Percentiles rank a stretch among this genome's conserved stretches.
Conservation (phyloP, 2,888 invertebrate species). For the Saturnia pavonia region DNA sequence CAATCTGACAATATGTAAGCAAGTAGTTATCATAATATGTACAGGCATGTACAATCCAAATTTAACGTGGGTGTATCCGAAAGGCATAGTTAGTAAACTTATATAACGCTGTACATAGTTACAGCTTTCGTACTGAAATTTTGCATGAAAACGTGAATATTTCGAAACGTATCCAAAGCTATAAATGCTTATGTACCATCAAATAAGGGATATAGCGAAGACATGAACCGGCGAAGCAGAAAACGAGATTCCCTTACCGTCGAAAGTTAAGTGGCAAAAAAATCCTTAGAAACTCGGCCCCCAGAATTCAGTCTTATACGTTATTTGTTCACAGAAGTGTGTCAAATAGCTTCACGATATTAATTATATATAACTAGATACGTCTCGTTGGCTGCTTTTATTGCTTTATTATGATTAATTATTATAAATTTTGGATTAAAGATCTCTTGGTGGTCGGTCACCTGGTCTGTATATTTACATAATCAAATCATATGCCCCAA, state of each 20-base stretch:
- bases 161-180: slow-evolving; percentile 1
- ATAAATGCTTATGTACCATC: slow-evolving; percentile 16
- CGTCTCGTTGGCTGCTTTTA: too few species aligned
- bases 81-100: neutral
- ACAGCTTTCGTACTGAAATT: neutral
- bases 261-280: slow-evolving; percentile 22
- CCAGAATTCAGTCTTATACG: slow-evolving; percentile 16
- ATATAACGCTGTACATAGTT: too few species aligned
- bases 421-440: too few species aligned
- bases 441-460: too few species aligned
- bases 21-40: too few species aligned
- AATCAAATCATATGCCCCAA: too few species aligned
- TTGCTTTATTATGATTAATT: too few species aligned
- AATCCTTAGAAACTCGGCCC: slow-evolving; percentile 18
- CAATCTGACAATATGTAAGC: too few species aligned
- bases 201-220: slow-evolving; percentile 43
- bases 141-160: neutral
- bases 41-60: too few species aligned
- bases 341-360: slow-evolving; percentile 1
- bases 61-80: too few species aligned
- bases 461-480: too few species aligned
- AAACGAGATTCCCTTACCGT: slow-evolving; percentile 51
- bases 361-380: neutral
- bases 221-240: slow-evolving; percentile 50
- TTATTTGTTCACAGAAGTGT: slow-evolving; percentile 15